phyloP scores from a whole-genome alignment of 2,797 vertebrate species.

The Scolopax rusticola region DNA sequence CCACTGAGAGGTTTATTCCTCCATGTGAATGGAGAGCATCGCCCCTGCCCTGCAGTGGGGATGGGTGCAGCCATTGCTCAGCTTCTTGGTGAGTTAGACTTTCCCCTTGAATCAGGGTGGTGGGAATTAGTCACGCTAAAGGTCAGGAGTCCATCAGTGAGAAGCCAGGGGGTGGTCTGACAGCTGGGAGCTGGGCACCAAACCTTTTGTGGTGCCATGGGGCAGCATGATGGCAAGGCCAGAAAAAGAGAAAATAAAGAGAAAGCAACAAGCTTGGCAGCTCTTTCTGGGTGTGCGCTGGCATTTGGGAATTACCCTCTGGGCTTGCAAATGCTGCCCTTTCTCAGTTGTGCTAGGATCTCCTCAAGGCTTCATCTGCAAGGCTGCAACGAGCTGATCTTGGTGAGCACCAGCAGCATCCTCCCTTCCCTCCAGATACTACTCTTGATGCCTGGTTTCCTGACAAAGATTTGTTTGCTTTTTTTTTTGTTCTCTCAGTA shows the following conservation, averaged over 20 bases:
- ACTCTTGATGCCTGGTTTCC: rapidly evolving
- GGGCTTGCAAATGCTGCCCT: not conserved
- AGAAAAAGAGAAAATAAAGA: not conserved
- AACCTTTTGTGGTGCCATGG: rapidly evolving
- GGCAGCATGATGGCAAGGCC: not conserved
- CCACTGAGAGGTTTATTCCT: not conserved
- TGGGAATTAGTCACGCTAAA: not conserved
- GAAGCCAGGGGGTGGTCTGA: not conserved
- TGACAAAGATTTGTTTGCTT: not conserved
- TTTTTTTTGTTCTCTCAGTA: not conserved
- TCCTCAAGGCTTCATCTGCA: not conserved
- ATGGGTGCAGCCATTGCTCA: not conserved
- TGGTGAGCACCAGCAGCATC: not conserved
- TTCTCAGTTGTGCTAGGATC: not conserved
- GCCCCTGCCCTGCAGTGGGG: rapidly evolving
- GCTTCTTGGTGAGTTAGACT: not conserved
- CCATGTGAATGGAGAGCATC: rapidly evolving
- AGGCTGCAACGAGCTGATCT: not conserved
- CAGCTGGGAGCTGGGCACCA: not conserved
- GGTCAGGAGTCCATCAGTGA: not conserved
- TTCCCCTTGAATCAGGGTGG: not conserved
- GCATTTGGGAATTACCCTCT: not conserved
- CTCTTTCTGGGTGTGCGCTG: not conserved
- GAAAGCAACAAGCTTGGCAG: not conserved
- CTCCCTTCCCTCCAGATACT: not conserved